phyloP scores from a whole-genome alignment of 1,140 invertebrate species.

The Brachionus rubens region DNA sequence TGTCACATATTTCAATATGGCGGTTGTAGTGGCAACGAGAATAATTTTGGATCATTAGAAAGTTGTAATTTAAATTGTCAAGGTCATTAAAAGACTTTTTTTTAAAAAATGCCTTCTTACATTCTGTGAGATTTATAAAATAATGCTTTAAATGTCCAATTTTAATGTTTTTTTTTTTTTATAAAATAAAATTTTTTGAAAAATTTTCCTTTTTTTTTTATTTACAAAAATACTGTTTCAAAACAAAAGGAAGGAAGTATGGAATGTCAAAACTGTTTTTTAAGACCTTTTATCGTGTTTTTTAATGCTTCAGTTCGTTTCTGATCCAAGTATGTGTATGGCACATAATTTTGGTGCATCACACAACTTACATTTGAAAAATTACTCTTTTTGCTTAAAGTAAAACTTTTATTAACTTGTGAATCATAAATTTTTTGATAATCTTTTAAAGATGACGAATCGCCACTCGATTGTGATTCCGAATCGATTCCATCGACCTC shows the following conservation, averaged over 20 bases:
- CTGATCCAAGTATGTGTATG: not conserved
- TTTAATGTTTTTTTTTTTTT: no score
- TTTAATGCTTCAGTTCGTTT: slow-evolving; percentile 1
- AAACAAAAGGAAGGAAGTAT: no score
- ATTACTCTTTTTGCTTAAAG: slow-evolving; percentile 14
- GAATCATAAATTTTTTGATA: slow-evolving; percentile 14
- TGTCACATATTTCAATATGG: slow-evolving; percentile 3
- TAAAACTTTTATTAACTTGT: slow-evolving; percentile 1
- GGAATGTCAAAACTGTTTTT: slow-evolving; percentile 7
- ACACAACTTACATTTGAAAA: not conserved
- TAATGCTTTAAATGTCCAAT: no score
- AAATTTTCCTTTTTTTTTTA: no score
- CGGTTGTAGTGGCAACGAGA: slow-evolving; percentile 37
- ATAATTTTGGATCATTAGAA: slow-evolving; percentile 40
- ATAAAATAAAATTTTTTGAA: no score
- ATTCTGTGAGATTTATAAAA: no score
- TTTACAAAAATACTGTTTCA: no score
- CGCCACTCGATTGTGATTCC: not conserved
- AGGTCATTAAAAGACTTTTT: not conserved
- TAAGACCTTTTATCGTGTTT: slow-evolving; percentile 12
- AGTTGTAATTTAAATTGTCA: slow-evolving; percentile 32
- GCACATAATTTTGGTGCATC: not conserved
- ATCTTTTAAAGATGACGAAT: not conserved
- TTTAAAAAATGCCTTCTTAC: not conserved
- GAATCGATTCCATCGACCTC: not conserved